Base-by-base conservation (phyloP, 2,113 vertebrate genomes). In the Brienomyrus longianalis region DNA sequence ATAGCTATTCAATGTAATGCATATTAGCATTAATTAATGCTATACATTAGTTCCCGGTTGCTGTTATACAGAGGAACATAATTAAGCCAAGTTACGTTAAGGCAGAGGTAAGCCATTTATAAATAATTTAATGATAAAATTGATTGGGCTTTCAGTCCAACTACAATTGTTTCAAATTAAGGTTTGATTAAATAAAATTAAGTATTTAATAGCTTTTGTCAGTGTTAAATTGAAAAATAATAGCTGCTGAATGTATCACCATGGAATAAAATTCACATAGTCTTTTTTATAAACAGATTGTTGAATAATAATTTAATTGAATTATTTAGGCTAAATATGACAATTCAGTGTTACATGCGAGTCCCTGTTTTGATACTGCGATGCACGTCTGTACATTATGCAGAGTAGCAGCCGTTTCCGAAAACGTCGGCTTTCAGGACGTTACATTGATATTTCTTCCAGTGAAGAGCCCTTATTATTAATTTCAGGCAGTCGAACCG, bases 21-120 rank as follows among this genome's bases (percentile, higher is more conserved):
- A 90, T 91, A 90, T 85, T 88, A 89, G 84, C 86, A 89, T 62
- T 93, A 90, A 90, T 92, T 91, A 93, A 93, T 92, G 93, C 89
- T 84, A 93, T 92, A 92, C 91, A 93, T 93, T 88, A 90, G 91
- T 85, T 87, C 86, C n/a, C 45, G 70, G 70, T 93, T 93, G 90
- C 89, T 54, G 88, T 88, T 88, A 66, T 88, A 91, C 91, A 89
- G 89, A 48, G 45, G 91, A 89, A 92, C 92, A 94, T 93, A 93
- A 93, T 92, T 90, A 92, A 66, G 86, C 88, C 92, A 90, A 77
- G 90, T 92, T 59, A 35, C n/a, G 9, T 88, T 88, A 48, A 59
- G 35, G 52, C 74, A 56, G 48, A 62, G n/a, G 80, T 31, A 62
- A 62, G 80, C 50, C 35, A 85, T 62, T 89, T 84, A 89, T 48